Conservation (phyloP, 2,888 invertebrate species). For the Pasiphila rectangulata region DNA sequence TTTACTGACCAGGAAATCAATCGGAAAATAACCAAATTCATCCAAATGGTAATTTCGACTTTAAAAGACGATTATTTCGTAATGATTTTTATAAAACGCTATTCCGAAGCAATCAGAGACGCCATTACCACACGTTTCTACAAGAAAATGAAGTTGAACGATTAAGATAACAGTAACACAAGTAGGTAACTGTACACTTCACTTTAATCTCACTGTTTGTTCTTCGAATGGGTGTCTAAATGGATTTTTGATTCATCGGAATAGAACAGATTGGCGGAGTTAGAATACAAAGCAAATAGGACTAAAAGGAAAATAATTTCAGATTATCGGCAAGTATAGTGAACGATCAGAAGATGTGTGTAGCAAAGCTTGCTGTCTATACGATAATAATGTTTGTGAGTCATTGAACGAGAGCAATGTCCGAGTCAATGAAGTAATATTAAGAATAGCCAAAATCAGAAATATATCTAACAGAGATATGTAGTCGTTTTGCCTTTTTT, state of each 20-base stretch:
- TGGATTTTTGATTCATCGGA: constrained; percentile 14
- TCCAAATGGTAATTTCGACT: constrained; percentile 14
- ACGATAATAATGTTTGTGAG: not conserved
- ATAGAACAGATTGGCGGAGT: constrained; percentile 15
- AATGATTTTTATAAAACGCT: constrained; percentile 23
- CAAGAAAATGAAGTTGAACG: constrained; percentile 49
- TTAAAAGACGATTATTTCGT: constrained; percentile 16
- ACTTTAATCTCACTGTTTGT: constrained; percentile 47
- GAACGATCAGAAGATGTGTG: too few species aligned
- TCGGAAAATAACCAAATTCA: constrained; percentile 21
- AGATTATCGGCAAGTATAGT: too few species aligned
- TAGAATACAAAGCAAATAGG: constrained; percentile 13
- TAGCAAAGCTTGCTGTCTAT: not conserved
- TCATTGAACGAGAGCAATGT: too few species aligned
- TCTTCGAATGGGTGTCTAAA: constrained; percentile 21
- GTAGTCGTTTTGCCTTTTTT: too few species aligned
- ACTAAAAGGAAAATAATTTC: too few species aligned
- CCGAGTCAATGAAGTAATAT: too few species aligned
- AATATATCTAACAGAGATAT: too few species aligned
- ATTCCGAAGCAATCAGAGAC: constrained; percentile 40
- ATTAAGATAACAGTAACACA: constrained; percentile 52
- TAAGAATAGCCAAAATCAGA: too few species aligned
- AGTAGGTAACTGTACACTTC: constrained; percentile 52
- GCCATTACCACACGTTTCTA: constrained; percentile 46
- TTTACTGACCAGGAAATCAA: constrained; percentile 14